A percentile compares a stretch with the other conserved stretches of the same genome.
These are phyloP conservation scores for Apodemia duryi DNA, from an alignment of 2,888 invertebrate genomes.

Conservation along the genomic window DNA sequence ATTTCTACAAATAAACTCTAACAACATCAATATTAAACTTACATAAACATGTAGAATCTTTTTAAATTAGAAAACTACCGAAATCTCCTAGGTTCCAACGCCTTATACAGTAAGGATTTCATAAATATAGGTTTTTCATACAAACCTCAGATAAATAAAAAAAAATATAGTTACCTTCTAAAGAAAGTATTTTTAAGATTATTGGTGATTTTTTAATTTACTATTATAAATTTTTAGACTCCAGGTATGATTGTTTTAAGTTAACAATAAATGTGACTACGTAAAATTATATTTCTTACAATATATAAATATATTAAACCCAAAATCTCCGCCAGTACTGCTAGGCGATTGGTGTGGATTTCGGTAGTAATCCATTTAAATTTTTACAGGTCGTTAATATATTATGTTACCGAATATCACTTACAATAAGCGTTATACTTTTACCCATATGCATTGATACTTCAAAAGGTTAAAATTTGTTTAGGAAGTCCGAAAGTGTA, in stretches of 20 bases:
- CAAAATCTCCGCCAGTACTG: neutral
- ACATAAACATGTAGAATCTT: neutral
- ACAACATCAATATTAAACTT: constrained; percentile 11
- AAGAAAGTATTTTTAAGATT: neutral
- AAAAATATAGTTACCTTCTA: neutral
- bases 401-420: neutral
- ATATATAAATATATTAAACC: neutral
- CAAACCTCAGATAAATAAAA: neutral
- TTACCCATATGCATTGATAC: too few species aligned
- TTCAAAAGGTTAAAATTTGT: too few species aligned
- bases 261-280: neutral
- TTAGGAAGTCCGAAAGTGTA: too few species aligned
- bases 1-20: constrained; percentile 11
- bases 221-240: neutral
- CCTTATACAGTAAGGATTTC: neutral
- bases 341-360: neutral
- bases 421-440: neutral
- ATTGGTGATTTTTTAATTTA: neutral
- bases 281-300: neutral
- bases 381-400: neutral
- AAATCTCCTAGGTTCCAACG: neutral
- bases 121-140: neutral
- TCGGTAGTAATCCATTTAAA: neutral
- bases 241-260: too few species aligned
- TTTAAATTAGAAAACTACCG: neutral